Base-by-base conservation (phyloP, 2,888 invertebrate genomes). In the Julus scandinavius region DNA sequence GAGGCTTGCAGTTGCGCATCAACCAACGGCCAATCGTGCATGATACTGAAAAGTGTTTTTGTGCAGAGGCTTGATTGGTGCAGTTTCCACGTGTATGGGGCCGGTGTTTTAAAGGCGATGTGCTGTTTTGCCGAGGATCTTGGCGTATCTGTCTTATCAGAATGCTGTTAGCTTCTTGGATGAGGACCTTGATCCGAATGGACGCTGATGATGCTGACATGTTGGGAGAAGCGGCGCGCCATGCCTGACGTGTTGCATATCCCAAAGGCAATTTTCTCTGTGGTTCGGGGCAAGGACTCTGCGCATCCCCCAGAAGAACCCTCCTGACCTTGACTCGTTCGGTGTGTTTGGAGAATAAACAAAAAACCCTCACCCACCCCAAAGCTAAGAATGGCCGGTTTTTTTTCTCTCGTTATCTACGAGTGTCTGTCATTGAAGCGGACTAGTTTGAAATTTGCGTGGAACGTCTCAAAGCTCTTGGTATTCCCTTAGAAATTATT, bases 261-360 rank as follows among this genome's bases (percentile, higher is more conserved):
- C 15, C 4, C n/a, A 17, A 3, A 4, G 63, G 17, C 58, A 58
- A 4, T n/a, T 63, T 63, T 63, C n/a, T 63, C 3, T 49, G 49
- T n/a, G 63, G 63, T 17, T 63, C 13, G 63, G 63, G 63, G 63
- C 63, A 63, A 63, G 63, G 63, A 63, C 63, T 63, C 63, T 2
- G 3, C n/a, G 13, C 63, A 29, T n/a, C 11, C n/a, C 63, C 63
- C 63, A 6, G n/a, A 63, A 63, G 17, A 63, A 63, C 63, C 63
- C 63, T 63, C 63, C n/a, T 63, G 63, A 63, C 63, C 63, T 63
- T 63, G 63, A 63, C 63, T 63, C 63, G n/a, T n/a, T 63, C 63
- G 3, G 54, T 13, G 6, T 13, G 49, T 11, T 29, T 15, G 7
- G 15, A 15, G 58, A 11, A 11, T 58, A 58, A 58, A 58, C 15